Percentiles rank a stretch among this genome's conserved stretches.
Conservation (phyloP, 2,797 vertebrate genomes). For the Tapera naevia region DNA sequence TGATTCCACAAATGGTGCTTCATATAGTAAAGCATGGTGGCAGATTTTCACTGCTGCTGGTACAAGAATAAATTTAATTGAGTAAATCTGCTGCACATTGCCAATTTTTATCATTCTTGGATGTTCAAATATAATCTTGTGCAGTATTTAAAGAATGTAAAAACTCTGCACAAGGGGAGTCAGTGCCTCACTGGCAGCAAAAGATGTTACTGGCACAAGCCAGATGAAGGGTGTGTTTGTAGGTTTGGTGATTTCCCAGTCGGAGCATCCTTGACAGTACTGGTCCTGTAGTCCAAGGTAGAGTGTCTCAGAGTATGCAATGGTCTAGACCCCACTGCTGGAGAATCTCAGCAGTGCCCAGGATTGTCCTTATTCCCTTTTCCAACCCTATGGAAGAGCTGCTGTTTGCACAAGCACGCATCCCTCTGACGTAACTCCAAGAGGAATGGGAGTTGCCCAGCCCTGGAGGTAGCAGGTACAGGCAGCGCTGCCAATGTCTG, state of each 20-base stretch:
- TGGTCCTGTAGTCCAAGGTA: background rate
- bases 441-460: background rate
- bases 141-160: conserved; percentile 45
- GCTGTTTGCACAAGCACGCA: background rate
- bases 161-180: background rate
- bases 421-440: background rate
- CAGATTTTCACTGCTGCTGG: conserved; percentile 56
- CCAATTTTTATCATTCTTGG: conserved; percentile 32
- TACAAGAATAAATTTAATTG: conserved; percentile 64
- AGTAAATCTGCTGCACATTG: conserved; percentile 36
- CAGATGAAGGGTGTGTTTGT: background rate
- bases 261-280: background rate
- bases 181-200: background rate
- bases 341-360: background rate
- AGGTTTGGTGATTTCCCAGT: background rate
- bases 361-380: background rate
- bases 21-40: conserved; percentile 38
- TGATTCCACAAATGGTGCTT: conserved; percentile 63
- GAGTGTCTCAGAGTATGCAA: background rate
- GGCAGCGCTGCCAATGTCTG: background rate
- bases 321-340: background rate
- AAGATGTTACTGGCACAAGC: background rate
- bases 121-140: conserved; percentile 30
- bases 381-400: background rate
- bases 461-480: background rate